These are phyloP conservation scores for Hypotaenidia okinawae DNA, from an alignment of 2,797 vertebrate species.

Conservation along the genomic window DNA sequence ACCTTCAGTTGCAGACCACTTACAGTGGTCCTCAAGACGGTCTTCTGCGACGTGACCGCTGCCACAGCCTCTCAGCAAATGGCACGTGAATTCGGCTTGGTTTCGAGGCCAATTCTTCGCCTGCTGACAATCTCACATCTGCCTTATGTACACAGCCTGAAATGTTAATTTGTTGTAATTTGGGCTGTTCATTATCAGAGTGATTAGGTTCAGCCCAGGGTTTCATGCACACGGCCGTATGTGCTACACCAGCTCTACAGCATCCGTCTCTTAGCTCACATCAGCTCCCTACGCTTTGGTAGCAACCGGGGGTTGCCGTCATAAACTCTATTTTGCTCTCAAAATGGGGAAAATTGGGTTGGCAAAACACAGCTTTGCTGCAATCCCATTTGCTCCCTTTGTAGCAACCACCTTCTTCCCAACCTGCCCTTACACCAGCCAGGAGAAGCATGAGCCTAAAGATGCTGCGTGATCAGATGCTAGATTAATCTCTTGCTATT, in stretches of 20 bases:
- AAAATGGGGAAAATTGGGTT: not conserved
- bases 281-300: not conserved
- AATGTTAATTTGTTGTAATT: not conserved
- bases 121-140: accelerated
- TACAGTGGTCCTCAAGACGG: not conserved
- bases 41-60: not conserved
- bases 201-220: not conserved
- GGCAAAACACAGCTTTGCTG: not conserved
- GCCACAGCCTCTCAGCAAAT: not conserved
- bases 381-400: accelerated
- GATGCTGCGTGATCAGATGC: not conserved
- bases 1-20: not conserved
- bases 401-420: not conserved
- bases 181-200: not conserved
- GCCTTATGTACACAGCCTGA: accelerated
- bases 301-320: not conserved
- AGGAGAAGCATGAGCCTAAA: accelerated
- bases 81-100: not conserved
- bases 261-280: not conserved
- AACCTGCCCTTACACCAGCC: not conserved
- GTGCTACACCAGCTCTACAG: not conserved
- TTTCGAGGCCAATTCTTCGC: not conserved
- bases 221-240: accelerated
- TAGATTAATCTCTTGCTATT: not conserved
- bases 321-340: not conserved